Evolutionary conservation across 2,797 vertebrate genomes (phyloP).

Genomic region (Oreochromis grahami): DNA sequence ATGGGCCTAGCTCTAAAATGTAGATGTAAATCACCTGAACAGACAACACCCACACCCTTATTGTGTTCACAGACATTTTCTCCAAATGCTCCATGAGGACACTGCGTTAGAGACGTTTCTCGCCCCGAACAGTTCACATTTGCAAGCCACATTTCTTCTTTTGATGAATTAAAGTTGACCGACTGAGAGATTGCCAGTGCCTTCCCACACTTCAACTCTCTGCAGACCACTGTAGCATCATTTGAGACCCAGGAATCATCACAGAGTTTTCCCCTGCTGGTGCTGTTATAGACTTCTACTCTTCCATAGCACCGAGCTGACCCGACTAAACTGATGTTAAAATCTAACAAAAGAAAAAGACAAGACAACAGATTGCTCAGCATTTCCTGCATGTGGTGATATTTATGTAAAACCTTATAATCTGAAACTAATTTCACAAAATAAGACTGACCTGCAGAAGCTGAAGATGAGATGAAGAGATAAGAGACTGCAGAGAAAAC

Average conservation of each 20-base stretch:
- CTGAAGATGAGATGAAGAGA: background rate
- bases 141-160: background rate
- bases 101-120: background rate
- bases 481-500: background rate
- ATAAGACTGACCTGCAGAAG: background rate
- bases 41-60: background rate
- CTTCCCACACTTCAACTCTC: background rate
- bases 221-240: background rate
- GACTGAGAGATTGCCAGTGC: rapidly evolving
- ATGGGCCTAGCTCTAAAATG: background rate
- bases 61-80: background rate
- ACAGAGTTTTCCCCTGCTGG: conserved; percentile 16
- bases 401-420: background rate
- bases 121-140: background rate
- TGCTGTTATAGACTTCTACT: conserved; percentile 1
- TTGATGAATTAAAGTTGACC: background rate
- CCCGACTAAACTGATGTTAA: background rate
- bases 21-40: conserved; percentile 1
- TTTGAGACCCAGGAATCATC: background rate
- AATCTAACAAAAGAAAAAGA: background rate
- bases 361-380: background rate
- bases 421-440: background rate
- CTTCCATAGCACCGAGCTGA: conserved; percentile 10
- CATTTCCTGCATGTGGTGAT: background rate
- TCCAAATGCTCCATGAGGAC: background rate